Percentiles rank a stretch among this genome's conserved stretches.
These are phyloP conservation scores for Himantopus leucocephalus DNA, from an alignment of 2,113 vertebrate species.

Conservation along the genomic window DNA sequence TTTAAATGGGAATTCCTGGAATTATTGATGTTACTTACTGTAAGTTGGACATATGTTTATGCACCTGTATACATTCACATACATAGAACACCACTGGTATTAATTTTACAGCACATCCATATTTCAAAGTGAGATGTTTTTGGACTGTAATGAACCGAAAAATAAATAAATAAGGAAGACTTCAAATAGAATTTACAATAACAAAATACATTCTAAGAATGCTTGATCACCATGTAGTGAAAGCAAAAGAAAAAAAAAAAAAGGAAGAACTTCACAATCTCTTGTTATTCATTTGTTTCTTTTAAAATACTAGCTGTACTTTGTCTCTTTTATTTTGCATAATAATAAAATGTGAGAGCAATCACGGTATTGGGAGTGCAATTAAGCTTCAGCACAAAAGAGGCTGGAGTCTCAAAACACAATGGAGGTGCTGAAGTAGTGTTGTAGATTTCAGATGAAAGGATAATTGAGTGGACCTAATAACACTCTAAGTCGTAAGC, in stretches of 20 bases:
- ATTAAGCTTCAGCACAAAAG: conserved; percentile 24
- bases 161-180: neutral
- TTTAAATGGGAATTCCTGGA: neutral
- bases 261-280: neutral
- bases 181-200: neutral
- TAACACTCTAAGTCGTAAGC: neutral
- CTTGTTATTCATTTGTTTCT: neutral
- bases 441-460: neutral
- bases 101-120: neutral
- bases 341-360: conserved; percentile 6
- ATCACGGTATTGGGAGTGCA: neutral
- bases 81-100: neutral
- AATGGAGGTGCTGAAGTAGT: neutral
- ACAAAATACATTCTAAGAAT: neutral
- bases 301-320: neutral
- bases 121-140: neutral
- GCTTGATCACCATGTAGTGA: neutral
- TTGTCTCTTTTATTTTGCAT: conserved; percentile 18
- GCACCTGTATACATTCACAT: neutral
- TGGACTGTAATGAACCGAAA: neutral
- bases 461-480: neutral
- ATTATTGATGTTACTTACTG: neutral
- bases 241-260: neutral
- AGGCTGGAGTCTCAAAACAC: neutral
- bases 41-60: neutral